Base-by-base conservation (phyloP, 2,113 vertebrate species). In the Caretta caretta region DNA sequence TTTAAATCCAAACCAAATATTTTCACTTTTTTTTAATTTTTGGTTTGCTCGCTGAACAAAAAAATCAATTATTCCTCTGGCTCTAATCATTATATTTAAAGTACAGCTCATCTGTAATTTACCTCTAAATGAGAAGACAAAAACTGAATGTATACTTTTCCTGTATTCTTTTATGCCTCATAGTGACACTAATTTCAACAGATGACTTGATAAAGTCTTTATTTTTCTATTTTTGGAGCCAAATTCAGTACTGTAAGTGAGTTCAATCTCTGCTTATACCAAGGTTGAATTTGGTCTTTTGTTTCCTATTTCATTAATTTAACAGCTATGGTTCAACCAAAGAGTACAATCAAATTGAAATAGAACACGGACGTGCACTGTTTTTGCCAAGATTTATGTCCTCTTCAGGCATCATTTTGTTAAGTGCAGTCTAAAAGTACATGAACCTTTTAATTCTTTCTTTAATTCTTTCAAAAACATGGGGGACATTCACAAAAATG, bases 381-480 rank as follows among this genome's bases (percentile, higher is more conserved):
- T 94, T 96, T 84, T 92, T 94, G 35, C 54, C 89, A 94, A 89
- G 83, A 42, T 6, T 1, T 38, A 56, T 1, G 0, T 1, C 69
- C 87, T 93, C 89, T 83, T 93, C 57, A 85, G 84, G 53, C 75
- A 72, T 38, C n/a, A 65, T 93, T 29, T 87, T 91, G 94, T 86
- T 96, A 97, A 87, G 92, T 20, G 90, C 87, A 95, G 29, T 49
- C 38, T 93, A 2, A 75, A 62, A 0, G 19, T 88, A 86, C 86
- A 62, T 78, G 56, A 92, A 11, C 29, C 72, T 92, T 94, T 93
- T 86, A 56, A 72, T 19, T 83, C 93, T 76, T 53, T 53, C 53
- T 53, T 53, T 84, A 96, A 96, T 91, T 96, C 76, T 84, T 90
- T 95, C 89, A 81, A 90, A 96, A 94, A 90, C 65, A 10, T 84